Base-by-base conservation (phyloP, 1,140 invertebrate genomes). In the Drosophila miranda region DNA sequence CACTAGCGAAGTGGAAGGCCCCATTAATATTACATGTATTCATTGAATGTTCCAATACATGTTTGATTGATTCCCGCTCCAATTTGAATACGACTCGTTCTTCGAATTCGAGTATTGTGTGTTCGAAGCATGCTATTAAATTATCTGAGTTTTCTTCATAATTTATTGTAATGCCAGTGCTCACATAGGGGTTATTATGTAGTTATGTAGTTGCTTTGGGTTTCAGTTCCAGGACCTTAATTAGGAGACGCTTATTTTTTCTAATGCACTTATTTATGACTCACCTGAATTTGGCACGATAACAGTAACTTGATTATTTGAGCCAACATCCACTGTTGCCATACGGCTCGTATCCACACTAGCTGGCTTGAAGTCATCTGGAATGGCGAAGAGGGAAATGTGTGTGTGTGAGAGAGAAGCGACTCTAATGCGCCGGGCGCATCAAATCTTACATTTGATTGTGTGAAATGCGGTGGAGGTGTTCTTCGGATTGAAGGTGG, bases 311-410 rank as follows among this genome's bases (percentile, higher is more conserved):
- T 97, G 96, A 92, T 98, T 95, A 87, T 96, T 97, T 60, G 94
- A 93, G 52, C 96, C 96, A 53, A 99, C 95, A 90, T 98, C 96
- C 23, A 99, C 94, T 19, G 93, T 95, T 19, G 97, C 97, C 92
- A 96, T 95, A 92, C 98, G 97, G 63, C 94, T 96, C 13, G 95
- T 94, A 92, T 99, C 98, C 42, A 99, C 96, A 87, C 97, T 98
- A 2, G 98, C 98, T 84, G 98, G 98, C 91, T 99, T 99, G 91
- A 99, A 99, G 92, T 99, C 98, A 96, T 97, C 97, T 98, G 91
- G 54, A 94, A 94, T 38, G 34, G 34, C 34, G 34, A 13, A 38
- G 34, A 38, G 34, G 11, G 21, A 30, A 16, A 42, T 16, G 28
- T 6, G 26, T 21, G 44, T 42, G 62, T 54, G 19, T 71, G 23